Conservation (phyloP, 1,140 invertebrate genomes). For the Drosophila asahinai region DNA sequence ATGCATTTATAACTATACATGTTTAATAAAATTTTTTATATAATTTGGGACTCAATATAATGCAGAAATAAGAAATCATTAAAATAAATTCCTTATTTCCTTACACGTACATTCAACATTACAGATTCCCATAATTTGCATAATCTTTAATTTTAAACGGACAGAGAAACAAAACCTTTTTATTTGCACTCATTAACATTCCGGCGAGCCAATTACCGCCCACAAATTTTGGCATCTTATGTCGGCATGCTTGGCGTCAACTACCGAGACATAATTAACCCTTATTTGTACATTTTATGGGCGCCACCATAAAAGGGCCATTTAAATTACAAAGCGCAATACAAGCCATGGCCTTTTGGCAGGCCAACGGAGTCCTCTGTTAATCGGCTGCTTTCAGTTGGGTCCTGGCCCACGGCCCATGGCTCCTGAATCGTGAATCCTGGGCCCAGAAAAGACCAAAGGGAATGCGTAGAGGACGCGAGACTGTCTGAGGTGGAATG, state of each 20-base stretch:
- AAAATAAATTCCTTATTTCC: background rate
- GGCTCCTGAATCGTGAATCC: background rate
- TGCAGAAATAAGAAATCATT: background rate
- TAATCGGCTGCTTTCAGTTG: conserved; percentile 42
- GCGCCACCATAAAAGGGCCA: conserved; percentile 72
- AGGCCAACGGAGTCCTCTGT: conserved; percentile 54
- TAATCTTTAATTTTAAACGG: background rate
- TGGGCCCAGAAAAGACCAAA: background rate
- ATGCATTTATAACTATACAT: too few species aligned
- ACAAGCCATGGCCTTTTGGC: conserved; percentile 48
- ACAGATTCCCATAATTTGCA: conserved; percentile 2
- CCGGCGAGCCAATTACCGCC: conserved; percentile 55
- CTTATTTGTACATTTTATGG: conserved; percentile 80
- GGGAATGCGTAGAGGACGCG: conserved; percentile 27
- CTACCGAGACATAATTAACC: conserved; percentile 72
- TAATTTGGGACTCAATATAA: background rate
- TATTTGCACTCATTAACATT: conserved; percentile 58
- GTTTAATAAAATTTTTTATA: too few species aligned
- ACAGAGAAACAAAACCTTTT: background rate
- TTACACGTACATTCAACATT: background rate
- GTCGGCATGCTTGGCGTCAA: conserved; percentile 55
- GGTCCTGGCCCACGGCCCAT: background rate
- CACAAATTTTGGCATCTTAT: conserved; percentile 68
- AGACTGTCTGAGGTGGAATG: conserved; percentile 47
- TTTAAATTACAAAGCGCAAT: conserved; percentile 69